A percentile compares a stretch with the other conserved stretches of the same genome.
These are phyloP conservation scores for Alosa alosa DNA, from an alignment of 2,113 vertebrate species.

Conservation along the genomic window DNA sequence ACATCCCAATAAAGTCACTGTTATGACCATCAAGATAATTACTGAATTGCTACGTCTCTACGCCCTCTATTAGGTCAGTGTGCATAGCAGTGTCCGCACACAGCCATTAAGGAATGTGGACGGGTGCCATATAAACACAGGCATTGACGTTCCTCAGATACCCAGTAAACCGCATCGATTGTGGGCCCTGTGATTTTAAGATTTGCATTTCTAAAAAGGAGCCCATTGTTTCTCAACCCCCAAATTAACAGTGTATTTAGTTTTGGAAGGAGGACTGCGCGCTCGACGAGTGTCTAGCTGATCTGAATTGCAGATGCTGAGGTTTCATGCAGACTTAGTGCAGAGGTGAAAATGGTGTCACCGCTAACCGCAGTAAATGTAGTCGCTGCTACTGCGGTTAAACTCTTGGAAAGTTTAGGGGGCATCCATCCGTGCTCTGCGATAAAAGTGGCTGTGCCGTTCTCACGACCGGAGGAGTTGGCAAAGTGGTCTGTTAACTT, in stretches of 20 bases:
- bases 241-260: constrained; percentile 36
- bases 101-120: not conserved
- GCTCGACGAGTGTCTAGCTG: constrained; percentile 39
- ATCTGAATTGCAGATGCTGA: constrained; percentile 48
- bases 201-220: not conserved
- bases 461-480: not conserved
- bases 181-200: not conserved
- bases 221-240: constrained; percentile 30
- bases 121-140: not conserved
- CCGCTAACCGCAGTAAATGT: constrained; percentile 32
- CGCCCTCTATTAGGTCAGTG: not conserved
- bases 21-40: not conserved
- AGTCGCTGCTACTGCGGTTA: constrained; percentile 28
- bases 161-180: not conserved
- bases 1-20: not conserved
- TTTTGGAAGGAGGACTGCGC: constrained; percentile 37
- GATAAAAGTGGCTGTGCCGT: not conserved
- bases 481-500: not conserved
- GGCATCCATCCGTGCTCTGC: not conserved
- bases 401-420: constrained; percentile 18
- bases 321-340: constrained; percentile 42
- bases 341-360: constrained; percentile 43
- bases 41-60: not conserved
- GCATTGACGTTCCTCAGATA: not conserved
- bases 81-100: not conserved